A percentile compares a stretch with the other conserved stretches of the same genome.
phyloP scores from a whole-genome alignment of 1,140 invertebrate genomes.

The Platyscapa corneri region DNA sequence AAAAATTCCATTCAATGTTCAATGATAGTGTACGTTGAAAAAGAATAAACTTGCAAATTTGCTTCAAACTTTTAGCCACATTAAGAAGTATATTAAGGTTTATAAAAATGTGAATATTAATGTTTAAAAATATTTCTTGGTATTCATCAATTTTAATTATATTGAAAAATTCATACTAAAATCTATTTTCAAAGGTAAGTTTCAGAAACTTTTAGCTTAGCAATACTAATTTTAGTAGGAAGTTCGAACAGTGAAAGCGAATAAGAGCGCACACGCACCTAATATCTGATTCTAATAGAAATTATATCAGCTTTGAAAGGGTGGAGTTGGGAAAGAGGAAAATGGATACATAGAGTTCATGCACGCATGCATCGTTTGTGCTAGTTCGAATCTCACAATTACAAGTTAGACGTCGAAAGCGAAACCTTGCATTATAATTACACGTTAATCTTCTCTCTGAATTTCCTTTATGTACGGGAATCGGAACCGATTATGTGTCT shows the following conservation, averaged over 20 bases:
- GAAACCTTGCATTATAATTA: constrained; percentile 13
- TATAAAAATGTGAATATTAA: too few species aligned
- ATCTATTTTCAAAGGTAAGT: too few species aligned
- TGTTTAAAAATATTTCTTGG: too few species aligned
- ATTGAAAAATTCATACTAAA: too few species aligned
- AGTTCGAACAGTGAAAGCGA: neutral
- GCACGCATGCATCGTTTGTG: neutral
- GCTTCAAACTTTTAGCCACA: too few species aligned
- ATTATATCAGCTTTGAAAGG: constrained; percentile 2
- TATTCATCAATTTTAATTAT: too few species aligned
- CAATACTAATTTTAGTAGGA: neutral
- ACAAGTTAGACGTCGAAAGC: neutral
- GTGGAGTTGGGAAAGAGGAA: neutral
- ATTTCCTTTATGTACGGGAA: neutral
- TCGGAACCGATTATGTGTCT: neutral
- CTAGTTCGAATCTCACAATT: neutral
- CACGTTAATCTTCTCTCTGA: neutral
- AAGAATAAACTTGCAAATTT: too few species aligned
- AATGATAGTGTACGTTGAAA: too few species aligned
- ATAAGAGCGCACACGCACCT: neutral
- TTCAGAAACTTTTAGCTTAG: too few species aligned
- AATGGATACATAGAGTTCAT: neutral
- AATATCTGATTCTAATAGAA: constrained; percentile 18
- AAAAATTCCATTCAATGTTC: too few species aligned
- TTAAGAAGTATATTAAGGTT: too few species aligned